Evolutionary conservation across 2,113 vertebrate species (phyloP).

Genomic region (Hemiscyllium ocellatum): DNA sequence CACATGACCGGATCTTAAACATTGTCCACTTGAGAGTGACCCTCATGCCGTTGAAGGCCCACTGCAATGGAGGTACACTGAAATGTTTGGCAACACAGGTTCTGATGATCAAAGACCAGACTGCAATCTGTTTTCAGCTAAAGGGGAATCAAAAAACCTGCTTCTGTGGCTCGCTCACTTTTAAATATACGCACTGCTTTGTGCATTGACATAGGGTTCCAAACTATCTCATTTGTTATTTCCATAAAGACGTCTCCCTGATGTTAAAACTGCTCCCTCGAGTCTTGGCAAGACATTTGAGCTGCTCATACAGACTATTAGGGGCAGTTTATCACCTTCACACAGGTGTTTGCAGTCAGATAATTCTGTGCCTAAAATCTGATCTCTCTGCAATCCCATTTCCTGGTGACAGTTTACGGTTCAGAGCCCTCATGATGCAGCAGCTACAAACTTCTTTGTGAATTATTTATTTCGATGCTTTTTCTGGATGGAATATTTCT

Average conservation of each 20-base stretch:
- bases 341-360: slow-evolving; percentile 4
- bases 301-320: background rate
- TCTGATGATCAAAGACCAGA: background rate
- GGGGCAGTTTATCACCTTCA: background rate
- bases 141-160: background rate
- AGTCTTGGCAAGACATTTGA: background rate
- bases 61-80: background rate
- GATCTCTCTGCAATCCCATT: background rate
- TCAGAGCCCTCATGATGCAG: background rate
- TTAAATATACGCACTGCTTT: background rate
- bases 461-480: slow-evolving; percentile 12
- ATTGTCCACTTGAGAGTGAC: too few relatives aligned
- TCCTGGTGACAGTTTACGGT: background rate
- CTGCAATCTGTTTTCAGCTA: background rate
- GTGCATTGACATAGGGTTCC: background rate
- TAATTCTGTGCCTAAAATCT: background rate
- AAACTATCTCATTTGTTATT: background rate
- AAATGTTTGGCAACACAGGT: background rate
- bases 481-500: slow-evolving; percentile 1
- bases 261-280: background rate
- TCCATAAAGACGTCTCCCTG: background rate
- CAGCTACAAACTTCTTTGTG: background rate
- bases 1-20: background rate
- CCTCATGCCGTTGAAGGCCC: background rate
- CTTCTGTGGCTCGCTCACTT: background rate